phyloP scores from a whole-genome alignment of 2,888 invertebrate genomes.

The Nymphalis urticae region DNA sequence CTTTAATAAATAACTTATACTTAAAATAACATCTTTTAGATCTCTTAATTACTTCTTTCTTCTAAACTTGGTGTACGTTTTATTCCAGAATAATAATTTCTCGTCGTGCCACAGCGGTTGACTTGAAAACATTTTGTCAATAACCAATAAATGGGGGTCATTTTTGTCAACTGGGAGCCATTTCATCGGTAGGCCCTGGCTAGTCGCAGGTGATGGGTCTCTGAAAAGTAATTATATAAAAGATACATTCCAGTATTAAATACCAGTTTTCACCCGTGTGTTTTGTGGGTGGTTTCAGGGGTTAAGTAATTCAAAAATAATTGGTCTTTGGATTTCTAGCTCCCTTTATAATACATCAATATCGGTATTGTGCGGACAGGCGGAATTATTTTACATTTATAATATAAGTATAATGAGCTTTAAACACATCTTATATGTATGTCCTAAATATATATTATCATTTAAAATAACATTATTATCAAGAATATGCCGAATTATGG shows the following conservation, averaged over 20 bases:
- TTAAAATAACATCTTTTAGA: neutral
- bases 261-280: too few species aligned
- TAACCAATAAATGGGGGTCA: conserved; percentile 52
- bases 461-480: too few species aligned
- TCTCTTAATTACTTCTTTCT: conserved; percentile 45
- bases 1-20: neutral
- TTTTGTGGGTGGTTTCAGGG: too few species aligned
- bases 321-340: too few species aligned
- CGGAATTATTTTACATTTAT: too few species aligned
- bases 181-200: conserved; percentile 45
- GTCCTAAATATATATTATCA: too few species aligned
- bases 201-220: conserved; percentile 55
- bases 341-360: too few species aligned
- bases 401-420: too few species aligned
- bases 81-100: conserved; percentile 60
- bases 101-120: conserved; percentile 58
- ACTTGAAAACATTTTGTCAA: conserved; percentile 55
- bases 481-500: too few species aligned
- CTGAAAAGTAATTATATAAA: conserved; percentile 48
- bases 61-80: conserved; percentile 64
- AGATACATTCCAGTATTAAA: neutral
- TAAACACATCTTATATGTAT: too few species aligned
- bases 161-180: conserved; percentile 54
- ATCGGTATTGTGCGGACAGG: too few species aligned
- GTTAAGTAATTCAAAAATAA: too few species aligned